A percentile compares a stretch with the other conserved stretches of the same genome.
phyloP scores from a whole-genome alignment of 2,888 invertebrate species.

The Xestia rhomboidea region DNA sequence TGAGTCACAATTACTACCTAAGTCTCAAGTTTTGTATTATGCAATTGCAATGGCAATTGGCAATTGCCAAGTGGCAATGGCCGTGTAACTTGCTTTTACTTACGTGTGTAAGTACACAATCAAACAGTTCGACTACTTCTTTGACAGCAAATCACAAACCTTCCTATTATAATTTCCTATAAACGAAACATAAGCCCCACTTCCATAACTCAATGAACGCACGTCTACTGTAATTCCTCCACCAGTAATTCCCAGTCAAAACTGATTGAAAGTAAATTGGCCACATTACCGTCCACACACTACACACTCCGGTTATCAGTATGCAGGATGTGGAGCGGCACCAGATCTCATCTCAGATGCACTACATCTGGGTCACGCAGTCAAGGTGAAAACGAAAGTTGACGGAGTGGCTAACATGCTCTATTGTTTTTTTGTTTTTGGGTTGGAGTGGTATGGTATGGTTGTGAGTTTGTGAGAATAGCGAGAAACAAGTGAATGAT shows the following conservation, averaged over 20 bases:
- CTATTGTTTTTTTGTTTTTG: slow-evolving; percentile 55
- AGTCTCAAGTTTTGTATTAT: neutral
- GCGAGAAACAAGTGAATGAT: slow-evolving; percentile 18
- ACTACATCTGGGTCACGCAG: slow-evolving; percentile 59
- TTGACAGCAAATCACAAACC: neutral
- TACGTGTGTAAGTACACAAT: too few relatives aligned
- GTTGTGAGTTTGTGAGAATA: slow-evolving; percentile 43
- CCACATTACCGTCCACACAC: slow-evolving; percentile 43
- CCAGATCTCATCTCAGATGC: slow-evolving; percentile 60
- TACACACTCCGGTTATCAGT: slow-evolving; percentile 46
- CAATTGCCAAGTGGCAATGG: too few relatives aligned
- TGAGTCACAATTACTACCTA: neutral
- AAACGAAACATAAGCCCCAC: neutral
- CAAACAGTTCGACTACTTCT: too few relatives aligned
- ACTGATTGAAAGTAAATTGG: slow-evolving; percentile 67
- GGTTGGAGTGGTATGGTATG: slow-evolving; percentile 19
- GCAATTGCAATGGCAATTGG: too few relatives aligned
- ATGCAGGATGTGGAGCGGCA: slow-evolving; percentile 68
- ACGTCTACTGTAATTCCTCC: neutral
- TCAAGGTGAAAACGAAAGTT: slow-evolving; percentile 71
- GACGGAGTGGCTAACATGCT: slow-evolving; percentile 24
- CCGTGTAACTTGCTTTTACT: too few relatives aligned
- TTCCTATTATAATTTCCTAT: neutral
- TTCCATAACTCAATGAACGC: slow-evolving; percentile 6
- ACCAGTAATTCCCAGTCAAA: slow-evolving; percentile 48